Evolutionary conservation across 2,797 vertebrate genomes (phyloP).

Genomic region (Syngnathus rostellatus): DNA sequence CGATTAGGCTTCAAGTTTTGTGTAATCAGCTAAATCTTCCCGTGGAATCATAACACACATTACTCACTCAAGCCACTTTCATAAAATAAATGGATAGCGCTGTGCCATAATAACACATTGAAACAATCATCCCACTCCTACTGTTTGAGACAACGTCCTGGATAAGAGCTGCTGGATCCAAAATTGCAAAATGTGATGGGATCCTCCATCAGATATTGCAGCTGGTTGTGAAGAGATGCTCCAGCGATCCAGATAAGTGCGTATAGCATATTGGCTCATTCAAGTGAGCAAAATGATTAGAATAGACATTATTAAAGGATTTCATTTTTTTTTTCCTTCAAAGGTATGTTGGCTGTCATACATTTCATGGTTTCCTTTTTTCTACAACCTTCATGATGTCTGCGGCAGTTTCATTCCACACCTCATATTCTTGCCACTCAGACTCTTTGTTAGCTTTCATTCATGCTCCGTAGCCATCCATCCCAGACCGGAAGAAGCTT

Average conservation of each 20-base stretch:
- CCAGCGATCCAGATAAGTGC: background rate
- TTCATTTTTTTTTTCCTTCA: background rate
- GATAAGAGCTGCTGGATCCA: background rate
- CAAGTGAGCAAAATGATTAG: too few relatives aligned
- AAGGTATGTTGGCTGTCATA: background rate
- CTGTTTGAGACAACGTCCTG: too few relatives aligned
- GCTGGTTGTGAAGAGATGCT: background rate
- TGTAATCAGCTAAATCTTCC: conserved; percentile 59
- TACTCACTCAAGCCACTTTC: background rate
- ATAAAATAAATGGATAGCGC: background rate
- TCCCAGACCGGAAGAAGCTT: conserved; percentile 42
- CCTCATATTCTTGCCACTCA: conserved; percentile 36
- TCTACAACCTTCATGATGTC: background rate
- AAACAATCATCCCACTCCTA: background rate
- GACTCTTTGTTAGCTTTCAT: conserved; percentile 46
- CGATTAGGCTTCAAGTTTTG: conserved; percentile 56
- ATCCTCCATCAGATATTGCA: background rate
- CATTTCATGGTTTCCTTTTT: background rate
- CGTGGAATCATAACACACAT: background rate
- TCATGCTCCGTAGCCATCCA: conserved; percentile 41
- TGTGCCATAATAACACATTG: background rate
- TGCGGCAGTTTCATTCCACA: conserved; percentile 25
- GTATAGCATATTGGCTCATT: too few relatives aligned
- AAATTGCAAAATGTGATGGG: background rate
- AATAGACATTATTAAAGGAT: too few relatives aligned